Evolutionary conservation across 2,888 invertebrate genomes (phyloP), one percentile per base, ranked within the genome.

Genomic region (Drosophila melanosoma): DNA sequence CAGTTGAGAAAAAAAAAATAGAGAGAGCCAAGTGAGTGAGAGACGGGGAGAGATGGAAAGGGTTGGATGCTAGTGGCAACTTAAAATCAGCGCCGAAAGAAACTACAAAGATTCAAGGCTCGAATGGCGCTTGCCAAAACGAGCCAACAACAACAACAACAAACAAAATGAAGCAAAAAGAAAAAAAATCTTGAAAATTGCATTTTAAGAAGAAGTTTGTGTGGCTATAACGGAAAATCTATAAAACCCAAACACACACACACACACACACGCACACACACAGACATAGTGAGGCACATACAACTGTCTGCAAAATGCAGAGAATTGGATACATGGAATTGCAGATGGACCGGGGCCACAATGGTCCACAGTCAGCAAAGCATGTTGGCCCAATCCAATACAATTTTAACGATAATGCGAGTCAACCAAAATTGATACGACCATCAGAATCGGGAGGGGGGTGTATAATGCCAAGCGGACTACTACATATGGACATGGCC

Each of bases 141-240:
- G 67, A 69, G 51, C 42, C 60, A 64, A 51, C 59, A 74, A 42
- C 60, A 64, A 51, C 59, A 74, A 42, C 56, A 67, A 35, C 38
- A 67, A 15, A 53, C 26, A 49, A 58, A 65, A 62, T 33, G 33
- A 23, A 69, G 71, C 68, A 62, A 51, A 20, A 62, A 51, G 56
- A 49, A 73, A 72, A 73, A 72, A 84, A 81, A 80, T 79, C 90
- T 90, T 87, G 89, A 89, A 89, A 89, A 89, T 89, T 90, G 89
- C 91, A 91, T 91, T 89, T 91, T 91, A 89, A 89, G 90, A 79
- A 90, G 87, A 81, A 87, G 72, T 88, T 88, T 81, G 89, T 87
- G 89, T 83, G 90, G 87, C 83, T 77, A 85, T 89, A 89, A 85
- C 88, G 77, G 72, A 83, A 87, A 90, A 88, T 88, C 89, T 83